Base-by-base conservation (phyloP, 1,140 invertebrate species). In the Parapsyche elsis region DNA sequence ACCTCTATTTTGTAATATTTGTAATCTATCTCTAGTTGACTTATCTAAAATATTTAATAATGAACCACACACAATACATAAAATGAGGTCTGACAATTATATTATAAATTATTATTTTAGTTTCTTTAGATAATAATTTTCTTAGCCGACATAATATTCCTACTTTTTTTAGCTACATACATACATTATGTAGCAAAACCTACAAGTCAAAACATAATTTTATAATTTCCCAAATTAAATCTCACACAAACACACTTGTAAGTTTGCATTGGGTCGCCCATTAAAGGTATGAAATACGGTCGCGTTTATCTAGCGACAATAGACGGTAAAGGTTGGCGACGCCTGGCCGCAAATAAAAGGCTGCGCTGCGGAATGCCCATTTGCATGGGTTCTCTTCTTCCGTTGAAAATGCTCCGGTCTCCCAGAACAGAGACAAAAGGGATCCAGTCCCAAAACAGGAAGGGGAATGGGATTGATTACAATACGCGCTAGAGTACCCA, bases 301-400 rank as follows among this genome's bases (percentile, higher is more conserved):
- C 49, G 9, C 64, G 64, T 67, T 67, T 67, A 67, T 67, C 64
- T 67, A 23, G 24, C 64, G 64, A 67, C 64, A 67, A 67, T 67
- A 23, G 64, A 53, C 24, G 59, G 59, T 24, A 26, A 67, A 59
- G 73, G 53, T 75, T 75, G 73, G 53, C 73, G 44, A 59, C 46
- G 53, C 73, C 73, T 57, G 73, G 49, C 46, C 73, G 24, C 21
- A 45, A 61, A 67, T 77, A 77, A 77, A 77, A 77, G 75, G 57
- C 24, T 75, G 38, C 38, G 10, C 49, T 53, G 49, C 71, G 71
- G 71, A 75, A 75, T 75, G 71, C 14, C 71, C 71, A 75, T 75
- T 75, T 75, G 71, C 71, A 75, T 75, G 71, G 71, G 24, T 38
- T n/a, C 24, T 21, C 49, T 53, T 53, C 49, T 53, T 53, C 49